These are phyloP conservation scores for Vidua macroura DNA, from an alignment of 2,113 vertebrate genomes.

Conservation along the genomic window DNA sequence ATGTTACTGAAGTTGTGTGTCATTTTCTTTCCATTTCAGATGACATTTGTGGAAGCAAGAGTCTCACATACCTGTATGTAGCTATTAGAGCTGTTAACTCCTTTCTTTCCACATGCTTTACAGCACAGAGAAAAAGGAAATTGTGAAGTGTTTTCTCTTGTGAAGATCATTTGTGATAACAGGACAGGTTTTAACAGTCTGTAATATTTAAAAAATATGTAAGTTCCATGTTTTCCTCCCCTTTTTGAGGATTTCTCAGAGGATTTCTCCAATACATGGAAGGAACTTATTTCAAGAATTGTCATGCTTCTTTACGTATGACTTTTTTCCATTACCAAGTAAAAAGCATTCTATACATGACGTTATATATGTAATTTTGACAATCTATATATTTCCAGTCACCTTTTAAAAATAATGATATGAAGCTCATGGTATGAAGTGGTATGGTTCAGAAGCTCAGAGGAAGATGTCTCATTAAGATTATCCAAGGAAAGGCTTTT, in stretches of 20 bases:
- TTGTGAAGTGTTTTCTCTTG: neutral
- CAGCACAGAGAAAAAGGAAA: neutral
- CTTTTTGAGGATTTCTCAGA: neutral
- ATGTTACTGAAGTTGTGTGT: neutral
- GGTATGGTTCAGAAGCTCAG: neutral
- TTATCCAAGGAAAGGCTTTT: neutral
- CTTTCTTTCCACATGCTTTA: neutral
- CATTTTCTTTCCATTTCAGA: conserved; percentile 40
- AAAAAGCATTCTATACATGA: neutral
- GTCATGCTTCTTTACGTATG: neutral
- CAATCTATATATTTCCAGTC: neutral
- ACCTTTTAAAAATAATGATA: neutral
- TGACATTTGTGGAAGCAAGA: conserved; percentile 8
- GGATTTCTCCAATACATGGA: neutral
- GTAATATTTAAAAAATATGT: neutral
- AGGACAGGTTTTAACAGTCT: neutral
- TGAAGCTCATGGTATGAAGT: neutral
- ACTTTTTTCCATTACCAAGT: neutral
- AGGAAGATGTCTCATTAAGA: neutral
- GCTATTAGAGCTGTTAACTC: neutral
- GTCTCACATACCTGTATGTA: neutral
- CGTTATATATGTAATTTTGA: neutral
- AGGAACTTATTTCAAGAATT: neutral
- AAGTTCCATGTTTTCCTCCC: neutral
- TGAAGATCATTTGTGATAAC: neutral